Evolutionary conservation across 1,140 invertebrate species (phyloP), one percentile per base, ranked within the genome.

Genomic region (Antheraea mylitta): DNA sequence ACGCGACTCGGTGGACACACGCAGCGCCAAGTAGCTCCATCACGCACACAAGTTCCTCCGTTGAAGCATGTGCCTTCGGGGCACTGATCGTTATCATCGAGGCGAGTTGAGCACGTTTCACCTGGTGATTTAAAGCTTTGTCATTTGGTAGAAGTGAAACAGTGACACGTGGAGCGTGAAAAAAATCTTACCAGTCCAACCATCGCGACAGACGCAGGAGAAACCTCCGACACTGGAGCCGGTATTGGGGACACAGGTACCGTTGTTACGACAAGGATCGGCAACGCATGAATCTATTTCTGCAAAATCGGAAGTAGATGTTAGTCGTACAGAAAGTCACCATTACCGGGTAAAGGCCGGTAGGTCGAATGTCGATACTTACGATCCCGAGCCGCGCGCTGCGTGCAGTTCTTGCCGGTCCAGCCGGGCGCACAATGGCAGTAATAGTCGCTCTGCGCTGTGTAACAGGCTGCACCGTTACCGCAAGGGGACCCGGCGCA

Each of bases 361-460:
- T 37, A 53, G 45, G 16, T 16, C 8, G 0, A 11, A 53, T 13
- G 1, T 1, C 60, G 22, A 37, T 64, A 81, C 84, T 77, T 5
- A 87, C 86, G 85, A 22, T 86, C 85, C 18, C 84, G 70, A 13
- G 72, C 74, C 67, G 94, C 92, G 66, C 94, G 94, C 74, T 96
- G 94, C 77, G 97, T 97, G 87, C 98, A 99, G 91, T 98, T 98
- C 86, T 97, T 97, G 42, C 98, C 98, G 70, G 96, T 95, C 94
- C 97, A 98, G 74, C 96, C 95, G 63, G 94, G 94, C 0, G 96
- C 95, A 92, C 98, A 99, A 87, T 97, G 96, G 89, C 98, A 99
- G 80, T 97, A 97, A 90, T 98, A 98, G 82, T 97, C 96, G 63
- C 94, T 95, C 77, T 97, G 95, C 0, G 96, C 97, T 77, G 97